Percentiles rank a stretch among this genome's conserved stretches.
Evolutionary conservation across 2,113 vertebrate genomes (phyloP).

Genomic region (Xiphophorus hellerii): DNA sequence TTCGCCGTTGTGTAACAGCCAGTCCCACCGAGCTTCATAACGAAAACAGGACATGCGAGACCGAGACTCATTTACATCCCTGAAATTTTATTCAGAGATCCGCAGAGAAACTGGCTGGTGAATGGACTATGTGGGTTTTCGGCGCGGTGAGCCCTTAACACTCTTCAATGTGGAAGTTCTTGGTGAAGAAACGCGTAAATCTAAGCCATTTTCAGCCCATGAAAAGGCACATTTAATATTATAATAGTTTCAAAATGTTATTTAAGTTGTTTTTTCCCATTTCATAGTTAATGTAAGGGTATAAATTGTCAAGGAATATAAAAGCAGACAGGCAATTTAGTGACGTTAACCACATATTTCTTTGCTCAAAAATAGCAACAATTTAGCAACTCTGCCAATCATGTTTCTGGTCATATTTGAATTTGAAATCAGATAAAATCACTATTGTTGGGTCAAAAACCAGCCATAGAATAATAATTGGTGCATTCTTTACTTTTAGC

Average conservation of each 20-base stretch:
- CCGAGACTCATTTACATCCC: slow-evolving; percentile 15
- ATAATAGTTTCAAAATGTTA: no score
- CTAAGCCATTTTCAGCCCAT: no score
- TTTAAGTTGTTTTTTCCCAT: no score
- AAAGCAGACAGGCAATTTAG: not conserved
- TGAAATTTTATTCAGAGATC: not conserved
- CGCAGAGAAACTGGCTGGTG: not conserved
- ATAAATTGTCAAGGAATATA: not conserved
- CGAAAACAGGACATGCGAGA: slow-evolving; percentile 39
- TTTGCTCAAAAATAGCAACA: not conserved
- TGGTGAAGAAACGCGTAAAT: no score
- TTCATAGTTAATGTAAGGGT: not conserved
- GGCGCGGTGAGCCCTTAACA: no score
- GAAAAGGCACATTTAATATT: no score
- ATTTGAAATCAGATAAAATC: not conserved
- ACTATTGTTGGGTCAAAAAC: not conserved
- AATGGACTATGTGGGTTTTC: not conserved
- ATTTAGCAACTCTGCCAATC: not conserved
- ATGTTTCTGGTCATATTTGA: not conserved
- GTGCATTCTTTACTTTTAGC: not conserved
- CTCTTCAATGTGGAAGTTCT: no score
- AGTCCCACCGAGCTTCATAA: slow-evolving; percentile 11
- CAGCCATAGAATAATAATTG: not conserved
- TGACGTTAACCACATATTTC: not conserved
- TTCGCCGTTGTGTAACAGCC: slow-evolving; percentile 37